These are phyloP conservation scores for Manduca sexta DNA, from an alignment of 1,140 invertebrate genomes.

Conservation along the genomic window DNA sequence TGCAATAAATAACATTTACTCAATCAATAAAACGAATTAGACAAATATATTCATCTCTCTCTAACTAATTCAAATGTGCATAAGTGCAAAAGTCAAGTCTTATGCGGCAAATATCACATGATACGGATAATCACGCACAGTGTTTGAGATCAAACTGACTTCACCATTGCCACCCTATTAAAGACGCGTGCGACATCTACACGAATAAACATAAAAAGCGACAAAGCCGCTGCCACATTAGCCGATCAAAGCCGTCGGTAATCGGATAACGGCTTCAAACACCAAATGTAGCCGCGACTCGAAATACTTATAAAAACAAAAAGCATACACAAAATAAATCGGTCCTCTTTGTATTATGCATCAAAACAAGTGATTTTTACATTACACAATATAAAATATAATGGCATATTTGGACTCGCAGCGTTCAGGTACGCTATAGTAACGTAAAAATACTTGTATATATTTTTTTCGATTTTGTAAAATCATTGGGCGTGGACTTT, in stretches of 20 bases:
- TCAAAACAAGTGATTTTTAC: slow-evolving; percentile 11
- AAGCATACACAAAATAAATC: slow-evolving; percentile 12
- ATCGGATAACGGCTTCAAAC: background rate
- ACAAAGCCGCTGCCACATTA: slow-evolving; percentile 1
- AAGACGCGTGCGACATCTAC: slow-evolving; percentile 1
- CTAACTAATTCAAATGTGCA: background rate
- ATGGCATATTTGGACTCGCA: slow-evolving; percentile 19
- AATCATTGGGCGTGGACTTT: slow-evolving; percentile 5
- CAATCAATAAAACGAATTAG: too few relatives aligned
- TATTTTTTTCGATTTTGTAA: slow-evolving; percentile 6
- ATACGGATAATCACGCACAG: slow-evolving; percentile 3
- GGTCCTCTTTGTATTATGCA: slow-evolving; percentile 13
- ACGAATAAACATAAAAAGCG: slow-evolving; percentile 12
- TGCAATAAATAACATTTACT: too few relatives aligned
- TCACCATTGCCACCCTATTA: slow-evolving; percentile 25
- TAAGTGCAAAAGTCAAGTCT: background rate
- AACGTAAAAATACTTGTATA: slow-evolving; percentile 9
- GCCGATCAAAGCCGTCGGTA: background rate
- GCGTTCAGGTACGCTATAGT: slow-evolving; percentile 15
- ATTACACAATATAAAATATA: slow-evolving; percentile 7
- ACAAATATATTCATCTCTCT: background rate
- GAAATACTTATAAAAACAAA: slow-evolving; percentile 3
- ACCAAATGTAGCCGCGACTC: background rate
- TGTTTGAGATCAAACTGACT: slow-evolving; percentile 53
- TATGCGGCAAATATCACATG: background rate